Conservation (phyloP, 2,888 invertebrate species). For the Taphrorychus bicolor region DNA sequence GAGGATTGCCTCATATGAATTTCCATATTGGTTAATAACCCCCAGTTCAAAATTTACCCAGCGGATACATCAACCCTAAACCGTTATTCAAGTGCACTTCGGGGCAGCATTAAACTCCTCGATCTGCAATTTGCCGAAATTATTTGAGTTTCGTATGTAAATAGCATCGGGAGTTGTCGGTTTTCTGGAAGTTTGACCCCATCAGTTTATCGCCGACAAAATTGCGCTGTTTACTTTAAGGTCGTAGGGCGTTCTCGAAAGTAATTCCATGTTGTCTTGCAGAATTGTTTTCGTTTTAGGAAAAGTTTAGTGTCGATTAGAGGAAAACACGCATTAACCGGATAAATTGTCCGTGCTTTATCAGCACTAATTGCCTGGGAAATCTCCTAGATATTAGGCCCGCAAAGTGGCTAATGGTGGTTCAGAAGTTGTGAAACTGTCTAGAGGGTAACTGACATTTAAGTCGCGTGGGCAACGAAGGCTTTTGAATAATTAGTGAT, state of each 20-base stretch:
- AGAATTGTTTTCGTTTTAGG: no score
- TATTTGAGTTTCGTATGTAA: constrained; percentile 7
- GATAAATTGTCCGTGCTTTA: no score
- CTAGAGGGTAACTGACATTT: no score
- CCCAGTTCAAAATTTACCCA: not conserved
- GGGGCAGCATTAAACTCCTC: not conserved
- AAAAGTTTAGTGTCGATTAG: no score
- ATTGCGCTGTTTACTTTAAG: not conserved
- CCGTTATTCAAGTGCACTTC: not conserved
- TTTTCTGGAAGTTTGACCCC: not conserved
- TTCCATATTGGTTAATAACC: not conserved
- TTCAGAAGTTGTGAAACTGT: no score
- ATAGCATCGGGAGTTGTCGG: not conserved
- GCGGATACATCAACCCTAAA: not conserved
- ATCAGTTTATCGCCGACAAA: not conserved
- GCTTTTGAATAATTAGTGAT: no score
- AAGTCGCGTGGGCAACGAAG: no score
- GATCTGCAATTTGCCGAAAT: not conserved
- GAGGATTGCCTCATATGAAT: not conserved
- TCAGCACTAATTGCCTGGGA: no score
- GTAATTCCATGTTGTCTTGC: no score
- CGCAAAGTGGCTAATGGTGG: no score
- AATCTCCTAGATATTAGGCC: no score
- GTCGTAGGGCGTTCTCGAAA: not conserved
- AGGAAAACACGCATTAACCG: no score